phyloP scores from a whole-genome alignment of 2,797 vertebrate genomes.

The Parambassis ranga region DNA sequence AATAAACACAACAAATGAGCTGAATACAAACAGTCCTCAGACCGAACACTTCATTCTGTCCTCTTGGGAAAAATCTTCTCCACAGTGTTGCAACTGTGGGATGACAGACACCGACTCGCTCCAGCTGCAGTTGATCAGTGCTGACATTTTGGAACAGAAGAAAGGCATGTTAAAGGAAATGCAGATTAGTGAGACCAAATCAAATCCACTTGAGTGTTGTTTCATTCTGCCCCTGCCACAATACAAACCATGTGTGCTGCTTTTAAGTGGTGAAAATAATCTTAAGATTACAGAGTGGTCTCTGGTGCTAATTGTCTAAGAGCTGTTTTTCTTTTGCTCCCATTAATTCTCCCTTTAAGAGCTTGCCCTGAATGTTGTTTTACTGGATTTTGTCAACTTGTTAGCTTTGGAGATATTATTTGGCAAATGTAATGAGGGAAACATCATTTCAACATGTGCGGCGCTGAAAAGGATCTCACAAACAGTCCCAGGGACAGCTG shows the following conservation, averaged over 20 bases:
- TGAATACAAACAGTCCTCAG: slow-evolving; percentile 12
- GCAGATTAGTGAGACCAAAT: slow-evolving; percentile 74
- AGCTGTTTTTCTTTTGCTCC: slow-evolving; percentile 73
- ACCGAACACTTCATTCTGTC: slow-evolving; percentile 34
- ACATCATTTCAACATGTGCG: slow-evolving; percentile 69
- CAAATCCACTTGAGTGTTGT: slow-evolving; percentile 75
- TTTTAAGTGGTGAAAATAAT: slow-evolving; percentile 81
- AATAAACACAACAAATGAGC: slow-evolving; percentile 1
- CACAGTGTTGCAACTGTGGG: slow-evolving; percentile 52
- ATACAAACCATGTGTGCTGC: slow-evolving; percentile 76
- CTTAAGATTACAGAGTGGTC: slow-evolving; percentile 79
- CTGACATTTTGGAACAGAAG: slow-evolving; percentile 68
- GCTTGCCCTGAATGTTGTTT: slow-evolving; percentile 66
- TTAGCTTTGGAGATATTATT: slow-evolving; percentile 70
- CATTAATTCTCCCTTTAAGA: slow-evolving; percentile 74
- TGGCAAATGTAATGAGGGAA: slow-evolving; percentile 66
- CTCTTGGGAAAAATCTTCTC: slow-evolving; percentile 52
- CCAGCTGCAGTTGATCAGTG: slow-evolving; percentile 73
- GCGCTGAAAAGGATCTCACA: slow-evolving; percentile 59
- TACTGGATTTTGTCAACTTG: slow-evolving; percentile 69
- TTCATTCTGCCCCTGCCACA: slow-evolving; percentile 68
- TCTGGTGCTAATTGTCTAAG: slow-evolving; percentile 79
- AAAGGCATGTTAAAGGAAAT: slow-evolving; percentile 75
- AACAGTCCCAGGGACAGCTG: slow-evolving; percentile 63
- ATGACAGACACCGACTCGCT: slow-evolving; percentile 50